Evolutionary conservation across 2,797 vertebrate species (phyloP).

Genomic region (Trichosurus vulpecula): DNA sequence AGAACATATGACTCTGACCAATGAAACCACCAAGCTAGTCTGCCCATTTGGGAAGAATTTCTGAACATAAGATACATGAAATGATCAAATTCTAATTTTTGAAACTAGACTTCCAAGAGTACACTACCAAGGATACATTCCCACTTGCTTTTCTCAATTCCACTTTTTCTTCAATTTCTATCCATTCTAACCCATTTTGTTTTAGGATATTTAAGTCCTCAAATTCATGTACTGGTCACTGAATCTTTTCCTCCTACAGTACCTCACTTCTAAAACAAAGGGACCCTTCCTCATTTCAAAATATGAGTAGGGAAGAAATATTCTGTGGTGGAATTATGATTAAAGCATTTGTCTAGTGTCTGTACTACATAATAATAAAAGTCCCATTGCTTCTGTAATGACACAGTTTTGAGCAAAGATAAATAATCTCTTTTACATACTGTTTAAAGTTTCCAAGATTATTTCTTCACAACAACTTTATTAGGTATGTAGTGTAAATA

Average conservation of each 20-base stretch:
- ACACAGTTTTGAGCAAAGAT: background rate
- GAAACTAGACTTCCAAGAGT: background rate
- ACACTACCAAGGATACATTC: background rate
- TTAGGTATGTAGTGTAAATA: background rate
- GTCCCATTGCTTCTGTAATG: background rate
- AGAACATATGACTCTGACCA: background rate
- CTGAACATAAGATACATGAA: background rate
- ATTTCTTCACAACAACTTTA: constrained; percentile 30
- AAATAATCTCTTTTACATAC: background rate
- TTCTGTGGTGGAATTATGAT: background rate
- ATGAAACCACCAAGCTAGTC: background rate
- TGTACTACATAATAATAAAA: background rate
- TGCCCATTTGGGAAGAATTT: background rate
- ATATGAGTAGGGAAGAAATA: background rate
- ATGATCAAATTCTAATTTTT: background rate
- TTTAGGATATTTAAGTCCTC: background rate
- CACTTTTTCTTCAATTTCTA: background rate
- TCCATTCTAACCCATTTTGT: background rate
- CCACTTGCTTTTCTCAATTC: constrained; percentile 15
- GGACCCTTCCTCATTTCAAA: background rate
- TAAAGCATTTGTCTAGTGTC: background rate
- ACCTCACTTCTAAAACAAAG: background rate
- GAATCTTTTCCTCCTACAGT: background rate
- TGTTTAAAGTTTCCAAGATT: background rate
- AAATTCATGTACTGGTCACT: background rate